Evolutionary conservation across 2,888 invertebrate species (phyloP).

Genomic region (Leistus spinibarbis): DNA sequence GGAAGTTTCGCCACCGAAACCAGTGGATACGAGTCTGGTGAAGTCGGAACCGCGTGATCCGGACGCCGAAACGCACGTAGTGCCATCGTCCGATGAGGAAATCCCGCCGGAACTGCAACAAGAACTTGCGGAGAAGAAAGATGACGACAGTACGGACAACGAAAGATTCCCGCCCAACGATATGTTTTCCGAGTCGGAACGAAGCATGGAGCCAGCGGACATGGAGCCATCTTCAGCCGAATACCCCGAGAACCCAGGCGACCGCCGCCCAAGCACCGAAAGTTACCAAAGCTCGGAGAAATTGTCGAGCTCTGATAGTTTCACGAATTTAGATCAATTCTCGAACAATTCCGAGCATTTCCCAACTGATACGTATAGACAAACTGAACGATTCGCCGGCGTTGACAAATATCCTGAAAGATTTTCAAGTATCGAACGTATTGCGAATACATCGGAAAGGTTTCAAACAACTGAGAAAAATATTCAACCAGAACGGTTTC

Average conservation of each 20-base stretch:
- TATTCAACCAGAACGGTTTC: not conserved
- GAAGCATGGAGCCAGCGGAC: conserved; percentile 18
- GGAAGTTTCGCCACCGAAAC: conserved; percentile 17
- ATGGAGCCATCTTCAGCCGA: not conserved
- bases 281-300: conserved; percentile 19
- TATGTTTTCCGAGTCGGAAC: conserved; percentile 31
- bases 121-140: conserved; percentile 11
- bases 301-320: conserved; percentile 3
- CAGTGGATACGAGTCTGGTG: conserved; percentile 35
- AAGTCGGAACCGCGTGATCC: conserved; percentile 23
- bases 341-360: not conserved
- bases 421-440: not conserved
- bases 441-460: not conserved
- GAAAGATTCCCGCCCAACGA: conserved; percentile 27
- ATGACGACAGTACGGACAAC: conserved; percentile 27
- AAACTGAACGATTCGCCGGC: not conserved
- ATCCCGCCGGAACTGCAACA: conserved; percentile 35
- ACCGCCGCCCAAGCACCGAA: conserved; percentile 16
- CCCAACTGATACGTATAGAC: not conserved
- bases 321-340: conserved; percentile 4
- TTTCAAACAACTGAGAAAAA: too few relatives aligned
- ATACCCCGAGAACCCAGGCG: not conserved
- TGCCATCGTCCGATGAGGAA: conserved; percentile 46
- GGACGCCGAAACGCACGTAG: conserved; percentile 42
- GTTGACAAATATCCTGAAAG: not conserved